These are phyloP conservation scores for Luehdorfia chinensis DNA, from an alignment of 1,140 invertebrate species.

Conservation along the genomic window DNA sequence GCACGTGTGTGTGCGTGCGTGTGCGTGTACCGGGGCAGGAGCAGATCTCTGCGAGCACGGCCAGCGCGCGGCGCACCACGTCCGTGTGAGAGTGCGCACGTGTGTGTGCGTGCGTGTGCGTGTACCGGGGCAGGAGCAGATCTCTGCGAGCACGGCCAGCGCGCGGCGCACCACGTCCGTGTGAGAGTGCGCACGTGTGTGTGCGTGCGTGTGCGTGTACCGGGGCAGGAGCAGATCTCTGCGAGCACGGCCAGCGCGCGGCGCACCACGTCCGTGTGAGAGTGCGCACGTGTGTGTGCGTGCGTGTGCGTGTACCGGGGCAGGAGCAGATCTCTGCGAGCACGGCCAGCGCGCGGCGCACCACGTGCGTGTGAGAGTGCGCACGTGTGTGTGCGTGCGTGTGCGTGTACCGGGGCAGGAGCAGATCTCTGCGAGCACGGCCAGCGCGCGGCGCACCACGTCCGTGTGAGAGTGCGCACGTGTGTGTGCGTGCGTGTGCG, in stretches of 20 bases:
- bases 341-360: constrained; percentile 92
- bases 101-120: background rate
- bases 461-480: too few relatives aligned
- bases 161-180: constrained; percentile 93
- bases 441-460: constrained; percentile 92
- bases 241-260: constrained; percentile 93
- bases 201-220: constrained; percentile 24
- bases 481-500: background rate
- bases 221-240: constrained; percentile 85
- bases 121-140: constrained; percentile 80
- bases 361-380: too few relatives aligned
- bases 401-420: constrained; percentile 68
- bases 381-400: background rate
- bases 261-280: too few relatives aligned
- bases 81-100: too few relatives aligned
- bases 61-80: constrained; percentile 92
- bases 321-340: constrained; percentile 92
- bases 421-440: constrained; percentile 93
- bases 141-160: constrained; percentile 93
- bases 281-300: background rate
- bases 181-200: too few relatives aligned
- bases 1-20: background rate
- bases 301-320: constrained; percentile 30
- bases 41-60: constrained; percentile 93
- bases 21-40: constrained; percentile 68